Percentiles rank a stretch among this genome's conserved stretches.
Conservation (phyloP, 2,113 vertebrate genomes). For the human region DNA sequence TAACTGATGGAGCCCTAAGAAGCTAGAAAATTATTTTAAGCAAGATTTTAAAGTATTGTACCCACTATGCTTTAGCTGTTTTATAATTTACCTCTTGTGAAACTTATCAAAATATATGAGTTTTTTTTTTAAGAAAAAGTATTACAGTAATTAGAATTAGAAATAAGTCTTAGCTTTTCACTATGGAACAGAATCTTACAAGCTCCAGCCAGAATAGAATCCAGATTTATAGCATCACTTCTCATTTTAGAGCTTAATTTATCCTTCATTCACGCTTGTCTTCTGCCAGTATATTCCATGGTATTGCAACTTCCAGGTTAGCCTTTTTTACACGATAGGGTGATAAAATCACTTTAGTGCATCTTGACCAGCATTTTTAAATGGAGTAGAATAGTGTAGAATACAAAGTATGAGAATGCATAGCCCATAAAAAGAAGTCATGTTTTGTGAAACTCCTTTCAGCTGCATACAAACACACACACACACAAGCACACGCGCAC, state of each 20-base stretch:
- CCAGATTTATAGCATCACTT: constrained; percentile 25
- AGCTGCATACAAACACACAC: background rate
- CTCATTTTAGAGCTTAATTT: constrained; percentile 40
- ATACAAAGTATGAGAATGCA: background rate
- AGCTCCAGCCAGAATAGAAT: background rate
- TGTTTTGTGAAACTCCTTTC: background rate
- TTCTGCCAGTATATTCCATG: background rate
- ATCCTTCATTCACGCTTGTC: background rate
- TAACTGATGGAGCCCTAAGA: background rate
- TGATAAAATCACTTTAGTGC: background rate
- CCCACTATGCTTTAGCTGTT: background rate
- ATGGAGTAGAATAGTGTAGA: background rate
- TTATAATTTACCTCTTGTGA: constrained; percentile 24
- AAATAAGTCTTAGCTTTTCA: background rate
- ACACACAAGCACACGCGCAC: background rate
- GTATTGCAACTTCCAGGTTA: constrained; percentile 1
- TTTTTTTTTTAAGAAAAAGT: constrained; percentile 10
- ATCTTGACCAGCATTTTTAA: background rate
- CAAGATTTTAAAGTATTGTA: background rate
- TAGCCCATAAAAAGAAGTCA: background rate
- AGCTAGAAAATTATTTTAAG: constrained; percentile 4
- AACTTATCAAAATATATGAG: constrained; percentile 39
- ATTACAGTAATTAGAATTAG: background rate
- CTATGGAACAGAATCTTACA: constrained; percentile 5
- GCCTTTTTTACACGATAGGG: background rate